Evolutionary conservation across 2,113 vertebrate species (phyloP).

Genomic region (Nannobrachium achirus): DNA sequence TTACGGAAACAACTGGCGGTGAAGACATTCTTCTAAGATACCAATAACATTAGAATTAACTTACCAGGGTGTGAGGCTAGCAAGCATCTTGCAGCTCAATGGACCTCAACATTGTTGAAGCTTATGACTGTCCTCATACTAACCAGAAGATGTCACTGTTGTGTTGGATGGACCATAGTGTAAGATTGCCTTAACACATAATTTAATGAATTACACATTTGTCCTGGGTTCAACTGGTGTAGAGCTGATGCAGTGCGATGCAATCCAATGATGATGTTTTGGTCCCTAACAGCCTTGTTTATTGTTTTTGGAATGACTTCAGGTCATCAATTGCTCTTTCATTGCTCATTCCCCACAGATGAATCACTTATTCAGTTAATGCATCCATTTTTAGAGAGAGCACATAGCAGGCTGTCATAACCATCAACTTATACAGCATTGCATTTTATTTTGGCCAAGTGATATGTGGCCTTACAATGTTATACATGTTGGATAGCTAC

Average conservation of each 20-base stretch:
- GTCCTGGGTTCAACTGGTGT: too few relatives aligned
- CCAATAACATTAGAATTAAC: conserved; percentile 86
- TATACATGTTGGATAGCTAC: not conserved
- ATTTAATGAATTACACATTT: too few relatives aligned
- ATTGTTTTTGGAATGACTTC: not conserved
- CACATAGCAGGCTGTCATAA: conserved; percentile 16
- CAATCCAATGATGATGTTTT: not conserved
- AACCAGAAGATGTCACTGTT: conserved; percentile 48
- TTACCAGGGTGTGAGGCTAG: conserved; percentile 77
- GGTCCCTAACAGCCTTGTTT: not conserved
- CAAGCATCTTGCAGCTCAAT: too few relatives aligned
- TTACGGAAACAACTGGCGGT: conserved; percentile 84
- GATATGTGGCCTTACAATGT: not conserved
- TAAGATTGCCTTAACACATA: not conserved
- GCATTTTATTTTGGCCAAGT: not conserved
- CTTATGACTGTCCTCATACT: conserved; percentile 5
- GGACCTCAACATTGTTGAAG: too few relatives aligned
- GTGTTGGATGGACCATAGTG: not conserved
- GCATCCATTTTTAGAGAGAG: too few relatives aligned
- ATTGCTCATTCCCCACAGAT: not conserved
- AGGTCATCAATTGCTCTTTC: not conserved
- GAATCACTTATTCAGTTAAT: conserved; percentile 4
- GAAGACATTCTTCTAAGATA: conserved; percentile 84
- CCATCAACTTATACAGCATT: not conserved
- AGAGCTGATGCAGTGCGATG: too few relatives aligned